Evolutionary conservation across 2,797 vertebrate species (phyloP).

Genomic region (Manis crassicaudata): DNA sequence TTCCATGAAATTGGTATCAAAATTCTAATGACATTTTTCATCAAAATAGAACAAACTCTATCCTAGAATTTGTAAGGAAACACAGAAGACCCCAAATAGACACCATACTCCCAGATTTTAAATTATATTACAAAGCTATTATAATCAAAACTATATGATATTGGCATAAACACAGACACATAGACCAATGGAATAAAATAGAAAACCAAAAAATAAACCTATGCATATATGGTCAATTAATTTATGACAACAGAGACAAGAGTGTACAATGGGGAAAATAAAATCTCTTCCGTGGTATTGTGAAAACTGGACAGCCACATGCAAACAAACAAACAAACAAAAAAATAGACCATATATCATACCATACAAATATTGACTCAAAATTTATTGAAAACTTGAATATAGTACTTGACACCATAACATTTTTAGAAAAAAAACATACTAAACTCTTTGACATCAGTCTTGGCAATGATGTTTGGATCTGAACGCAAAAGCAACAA

Average conservation of each 20-base stretch:
- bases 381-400: background rate
- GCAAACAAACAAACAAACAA: background rate
- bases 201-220: background rate
- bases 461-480: background rate
- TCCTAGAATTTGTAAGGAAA: background rate
- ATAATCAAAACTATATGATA: background rate
- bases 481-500: background rate
- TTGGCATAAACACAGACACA: background rate
- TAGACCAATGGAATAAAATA: background rate
- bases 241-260: background rate
- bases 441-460: background rate
- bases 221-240: background rate
- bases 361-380: background rate
- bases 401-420: background rate
- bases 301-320: background rate
- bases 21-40: background rate
- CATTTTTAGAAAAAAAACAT: background rate
- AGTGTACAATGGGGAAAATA: background rate
- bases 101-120: background rate
- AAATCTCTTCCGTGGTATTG: background rate
- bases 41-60: background rate
- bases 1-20: background rate
- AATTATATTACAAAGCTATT: background rate
- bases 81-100: background rate
- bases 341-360: background rate